Conservation (phyloP, 2,888 invertebrate genomes). For the Phyllotreta striolata region DNA sequence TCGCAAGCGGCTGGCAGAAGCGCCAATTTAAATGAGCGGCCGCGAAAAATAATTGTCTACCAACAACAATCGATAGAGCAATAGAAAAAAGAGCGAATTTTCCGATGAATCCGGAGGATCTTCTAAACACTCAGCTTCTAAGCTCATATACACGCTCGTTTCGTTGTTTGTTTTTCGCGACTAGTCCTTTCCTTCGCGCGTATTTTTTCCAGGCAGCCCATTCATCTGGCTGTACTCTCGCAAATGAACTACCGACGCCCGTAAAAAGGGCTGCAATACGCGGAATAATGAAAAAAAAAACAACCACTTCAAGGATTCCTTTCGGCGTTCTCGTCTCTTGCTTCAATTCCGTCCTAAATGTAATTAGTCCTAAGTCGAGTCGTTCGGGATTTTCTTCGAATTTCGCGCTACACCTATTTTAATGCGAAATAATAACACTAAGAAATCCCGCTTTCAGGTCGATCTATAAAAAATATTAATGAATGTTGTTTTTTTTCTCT, state of each 20-base stretch:
- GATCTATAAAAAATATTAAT: no score
- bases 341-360: not conserved
- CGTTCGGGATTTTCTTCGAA: not conserved
- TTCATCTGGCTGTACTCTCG: not conserved
- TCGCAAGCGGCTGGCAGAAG: slow-evolving; percentile 5
- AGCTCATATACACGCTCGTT: not conserved
- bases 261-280: slow-evolving; percentile 25
- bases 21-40: slow-evolving; percentile 11
- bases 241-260: not conserved
- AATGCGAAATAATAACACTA: not conserved
- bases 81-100: not conserved
- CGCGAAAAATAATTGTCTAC: slow-evolving; percentile 6
- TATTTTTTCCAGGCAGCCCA: not conserved
- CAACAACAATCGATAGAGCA: not conserved
- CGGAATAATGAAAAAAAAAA: slow-evolving; percentile 24
- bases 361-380: slow-evolving; percentile 14
- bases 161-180: slow-evolving; percentile 4
- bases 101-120: not conserved
- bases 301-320: slow-evolving; percentile 21
- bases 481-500: not conserved
- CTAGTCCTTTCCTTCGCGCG: not conserved
- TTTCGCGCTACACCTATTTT: no score
- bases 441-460: no score
- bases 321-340: slow-evolving; percentile 1
- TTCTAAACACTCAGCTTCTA: not conserved